These are phyloP conservation scores for Narcine bancroftii DNA, from an alignment of 2,113 vertebrate genomes.

Conservation along the genomic window DNA sequence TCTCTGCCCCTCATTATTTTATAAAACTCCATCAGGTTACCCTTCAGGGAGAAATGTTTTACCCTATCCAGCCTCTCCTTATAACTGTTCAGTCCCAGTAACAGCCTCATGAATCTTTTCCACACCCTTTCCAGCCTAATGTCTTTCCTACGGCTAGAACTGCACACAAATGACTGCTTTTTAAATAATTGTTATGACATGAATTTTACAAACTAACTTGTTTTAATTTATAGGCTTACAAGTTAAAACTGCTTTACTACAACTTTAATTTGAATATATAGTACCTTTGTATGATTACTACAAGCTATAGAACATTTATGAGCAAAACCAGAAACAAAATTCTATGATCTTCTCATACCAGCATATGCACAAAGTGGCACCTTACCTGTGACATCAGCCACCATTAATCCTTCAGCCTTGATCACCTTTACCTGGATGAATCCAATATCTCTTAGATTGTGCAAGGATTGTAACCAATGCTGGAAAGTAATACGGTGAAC, in stretches of 20 bases:
- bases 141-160: too few relatives aligned
- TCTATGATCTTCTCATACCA: background rate
- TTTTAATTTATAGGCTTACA: background rate
- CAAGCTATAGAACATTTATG: background rate
- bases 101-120: too few relatives aligned
- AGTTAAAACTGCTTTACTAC: background rate
- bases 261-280: background rate
- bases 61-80: too few relatives aligned
- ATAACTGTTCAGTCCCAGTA: too few relatives aligned
- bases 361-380: constrained; percentile 29
- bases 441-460: constrained; percentile 88
- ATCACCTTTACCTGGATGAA: constrained; percentile 96
- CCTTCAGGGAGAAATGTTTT: too few relatives aligned
- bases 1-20: too few relatives aligned
- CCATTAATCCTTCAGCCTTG: constrained; percentile 92
- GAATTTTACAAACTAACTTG: background rate
- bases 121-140: too few relatives aligned
- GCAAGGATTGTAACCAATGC: constrained; percentile 74
- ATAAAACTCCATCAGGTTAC: too few relatives aligned
- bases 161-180: too few relatives aligned
- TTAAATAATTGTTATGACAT: too few relatives aligned
- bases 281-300: background rate
- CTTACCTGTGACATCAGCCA: constrained; percentile 94
- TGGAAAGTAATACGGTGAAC: constrained; percentile 53
- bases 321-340: background rate